Conservation (phyloP, 2,888 invertebrate genomes). For the Ptychoptera albimana region DNA sequence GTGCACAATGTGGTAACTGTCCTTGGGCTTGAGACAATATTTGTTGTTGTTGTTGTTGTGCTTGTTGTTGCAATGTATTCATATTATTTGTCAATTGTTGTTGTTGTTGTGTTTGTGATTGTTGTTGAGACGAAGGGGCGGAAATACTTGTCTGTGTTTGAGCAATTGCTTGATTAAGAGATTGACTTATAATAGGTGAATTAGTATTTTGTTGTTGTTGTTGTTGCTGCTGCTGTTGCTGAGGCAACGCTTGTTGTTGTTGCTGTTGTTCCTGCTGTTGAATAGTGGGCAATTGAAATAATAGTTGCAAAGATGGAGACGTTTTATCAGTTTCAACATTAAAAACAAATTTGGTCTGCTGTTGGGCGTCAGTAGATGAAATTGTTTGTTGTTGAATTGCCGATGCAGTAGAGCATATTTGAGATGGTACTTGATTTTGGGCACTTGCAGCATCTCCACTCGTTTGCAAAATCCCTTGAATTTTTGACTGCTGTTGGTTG, state of each 20-base stretch:
- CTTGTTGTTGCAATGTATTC: conserved; percentile 19
- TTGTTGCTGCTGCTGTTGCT: conserved; percentile 7
- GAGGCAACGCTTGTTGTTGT: conserved; percentile 10
- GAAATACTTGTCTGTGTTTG: conserved; percentile 4
- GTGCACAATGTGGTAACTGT: conserved; percentile 4
- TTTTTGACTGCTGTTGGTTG: too few species aligned
- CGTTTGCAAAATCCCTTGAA: too few species aligned
- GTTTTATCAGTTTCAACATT: conserved; percentile 29
- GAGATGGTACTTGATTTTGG: conserved; percentile 24
- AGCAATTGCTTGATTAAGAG: conserved; percentile 1
- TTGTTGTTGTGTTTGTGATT: conserved; percentile 4
- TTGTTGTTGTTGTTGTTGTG: neutral
- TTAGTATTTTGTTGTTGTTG: conserved; percentile 17
- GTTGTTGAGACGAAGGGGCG: neutral
- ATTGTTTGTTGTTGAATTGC: conserved; percentile 17
- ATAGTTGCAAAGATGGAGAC: conserved; percentile 26
- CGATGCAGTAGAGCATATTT: conserved; percentile 25
- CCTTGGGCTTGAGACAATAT: neutral
- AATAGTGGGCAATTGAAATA: conserved; percentile 26
- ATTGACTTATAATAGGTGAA: conserved; percentile 16
- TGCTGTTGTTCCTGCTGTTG: conserved; percentile 15
- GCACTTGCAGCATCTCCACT: too few species aligned
- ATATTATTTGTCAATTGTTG: conserved; percentile 4
- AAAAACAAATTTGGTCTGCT: conserved; percentile 28
- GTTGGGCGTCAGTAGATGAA: conserved; percentile 17